These are phyloP conservation scores for Adela reaumurella DNA, from an alignment of 2,888 invertebrate genomes.

Conservation along the genomic window DNA sequence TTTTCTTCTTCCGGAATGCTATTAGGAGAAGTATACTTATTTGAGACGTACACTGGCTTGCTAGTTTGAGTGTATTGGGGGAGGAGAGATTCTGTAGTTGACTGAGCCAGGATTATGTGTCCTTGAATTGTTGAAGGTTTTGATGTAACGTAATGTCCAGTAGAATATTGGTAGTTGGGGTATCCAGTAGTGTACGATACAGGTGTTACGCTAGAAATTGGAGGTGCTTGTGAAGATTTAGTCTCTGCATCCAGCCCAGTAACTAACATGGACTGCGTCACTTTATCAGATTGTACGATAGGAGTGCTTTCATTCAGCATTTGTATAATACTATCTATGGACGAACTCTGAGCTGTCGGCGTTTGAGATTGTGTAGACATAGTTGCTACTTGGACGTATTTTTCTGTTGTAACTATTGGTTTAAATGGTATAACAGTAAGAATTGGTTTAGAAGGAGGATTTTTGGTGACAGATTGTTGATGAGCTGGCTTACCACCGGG, in stretches of 20 bases:
- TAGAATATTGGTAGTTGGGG: constrained; percentile 27
- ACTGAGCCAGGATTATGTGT: too few species aligned
- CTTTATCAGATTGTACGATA: constrained; percentile 28
- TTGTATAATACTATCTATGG: constrained; percentile 60
- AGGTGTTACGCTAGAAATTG: constrained; percentile 23
- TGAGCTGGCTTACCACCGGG: constrained; percentile 25
- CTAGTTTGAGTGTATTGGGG: constrained; percentile 18
- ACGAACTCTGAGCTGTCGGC: constrained; percentile 46
- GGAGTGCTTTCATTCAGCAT: constrained; percentile 57
- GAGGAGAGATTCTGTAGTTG: constrained; percentile 8
- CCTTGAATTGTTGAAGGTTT: constrained; percentile 29
- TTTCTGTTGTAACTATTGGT: constrained; percentile 22
- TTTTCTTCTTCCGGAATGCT: constrained; percentile 26
- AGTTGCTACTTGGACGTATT: constrained; percentile 56
- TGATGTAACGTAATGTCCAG: constrained; percentile 41
- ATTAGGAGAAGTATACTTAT: constrained; percentile 25
- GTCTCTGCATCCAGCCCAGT: constrained; percentile 28
- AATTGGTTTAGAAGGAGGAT: constrained; percentile 10
- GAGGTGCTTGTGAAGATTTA: constrained; percentile 35
- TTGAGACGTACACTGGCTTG: constrained; percentile 21
- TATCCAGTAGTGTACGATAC: constrained; percentile 30
- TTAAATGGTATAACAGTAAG: too few species aligned
- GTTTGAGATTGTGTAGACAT: constrained; percentile 47
- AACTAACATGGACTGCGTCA: constrained; percentile 21
- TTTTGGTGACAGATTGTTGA: constrained; percentile 17